phyloP scores from a whole-genome alignment of 1,140 invertebrate species.

The Drosophila persimilis region DNA sequence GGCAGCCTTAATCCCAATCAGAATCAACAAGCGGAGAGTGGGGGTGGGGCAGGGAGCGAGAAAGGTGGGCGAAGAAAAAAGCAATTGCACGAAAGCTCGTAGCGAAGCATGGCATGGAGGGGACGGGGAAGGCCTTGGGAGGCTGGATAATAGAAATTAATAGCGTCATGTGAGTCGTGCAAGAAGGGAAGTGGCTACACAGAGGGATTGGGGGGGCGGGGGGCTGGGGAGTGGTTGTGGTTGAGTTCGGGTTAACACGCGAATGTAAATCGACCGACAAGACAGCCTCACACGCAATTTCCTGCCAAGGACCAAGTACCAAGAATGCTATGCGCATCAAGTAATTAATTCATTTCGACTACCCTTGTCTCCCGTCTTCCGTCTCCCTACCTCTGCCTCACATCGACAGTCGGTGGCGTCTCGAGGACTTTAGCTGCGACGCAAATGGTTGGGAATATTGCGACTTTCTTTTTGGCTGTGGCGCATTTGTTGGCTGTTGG shows the following conservation, averaged over 20 bases:
- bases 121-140: slow-evolving; percentile 33
- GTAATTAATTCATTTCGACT: slow-evolving; percentile 59
- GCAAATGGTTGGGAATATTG: slow-evolving; percentile 46
- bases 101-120: slow-evolving; percentile 61
- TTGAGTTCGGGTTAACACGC: background rate
- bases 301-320: slow-evolving; percentile 25
- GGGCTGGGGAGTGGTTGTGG: no score
- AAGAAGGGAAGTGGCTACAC: background rate
- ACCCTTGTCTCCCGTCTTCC: slow-evolving; percentile 3
- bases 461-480: slow-evolving; percentile 30
- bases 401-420: slow-evolving; percentile 51
- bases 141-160: slow-evolving; percentile 72
- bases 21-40: slow-evolving; percentile 55
- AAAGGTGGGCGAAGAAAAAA: slow-evolving; percentile 50
- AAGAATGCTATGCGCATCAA: slow-evolving; percentile 67
- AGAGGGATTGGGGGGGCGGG: background rate
- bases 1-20: slow-evolving; percentile 77
- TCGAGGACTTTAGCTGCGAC: slow-evolving; percentile 37
- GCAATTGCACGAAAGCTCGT: slow-evolving; percentile 67
- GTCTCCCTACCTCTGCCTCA: background rate
- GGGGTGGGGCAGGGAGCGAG: slow-evolving; percentile 17
- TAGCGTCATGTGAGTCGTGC: slow-evolving; percentile 48
- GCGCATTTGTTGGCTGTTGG: slow-evolving; percentile 36
- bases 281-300: slow-evolving; percentile 52
- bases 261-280: slow-evolving; percentile 50